phyloP scores from a whole-genome alignment of 2,113 vertebrate genomes.

The Eulemur rufifrons region DNA sequence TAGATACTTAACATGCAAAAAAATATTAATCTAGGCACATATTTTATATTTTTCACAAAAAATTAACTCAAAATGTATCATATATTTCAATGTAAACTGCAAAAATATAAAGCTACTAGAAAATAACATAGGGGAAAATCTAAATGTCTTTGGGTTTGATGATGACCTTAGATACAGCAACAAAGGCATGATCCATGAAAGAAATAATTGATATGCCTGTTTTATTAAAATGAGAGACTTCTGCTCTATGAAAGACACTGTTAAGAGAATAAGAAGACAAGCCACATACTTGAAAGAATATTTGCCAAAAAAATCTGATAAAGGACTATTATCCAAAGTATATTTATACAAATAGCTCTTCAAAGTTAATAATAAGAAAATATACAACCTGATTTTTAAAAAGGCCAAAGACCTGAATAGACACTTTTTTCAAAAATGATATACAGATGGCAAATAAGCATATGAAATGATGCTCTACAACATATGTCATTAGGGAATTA shows the following conservation, averaged over 20 bases:
- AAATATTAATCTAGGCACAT: neutral
- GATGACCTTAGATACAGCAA: too few species aligned
- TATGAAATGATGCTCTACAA: neutral
- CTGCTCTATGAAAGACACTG: neutral
- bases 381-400: neutral
- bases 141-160: neutral
- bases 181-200: neutral
- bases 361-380: neutral
- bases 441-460: neutral
- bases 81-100: neutral
- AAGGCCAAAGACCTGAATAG: neutral
- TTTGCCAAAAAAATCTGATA: neutral
- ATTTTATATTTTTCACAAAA: neutral
- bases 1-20: neutral
- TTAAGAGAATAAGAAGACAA: neutral
- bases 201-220: neutral
- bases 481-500: neutral
- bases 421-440: neutral
- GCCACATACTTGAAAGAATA: neutral
- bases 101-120: neutral
- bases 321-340: neutral
- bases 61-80: neutral
- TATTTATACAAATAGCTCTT: neutral
- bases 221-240: neutral
- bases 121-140: neutral